A percentile compares a stretch with the other conserved stretches of the same genome.
Conservation (phyloP, 2,888 invertebrate species). For the Protula sp. region DNA sequence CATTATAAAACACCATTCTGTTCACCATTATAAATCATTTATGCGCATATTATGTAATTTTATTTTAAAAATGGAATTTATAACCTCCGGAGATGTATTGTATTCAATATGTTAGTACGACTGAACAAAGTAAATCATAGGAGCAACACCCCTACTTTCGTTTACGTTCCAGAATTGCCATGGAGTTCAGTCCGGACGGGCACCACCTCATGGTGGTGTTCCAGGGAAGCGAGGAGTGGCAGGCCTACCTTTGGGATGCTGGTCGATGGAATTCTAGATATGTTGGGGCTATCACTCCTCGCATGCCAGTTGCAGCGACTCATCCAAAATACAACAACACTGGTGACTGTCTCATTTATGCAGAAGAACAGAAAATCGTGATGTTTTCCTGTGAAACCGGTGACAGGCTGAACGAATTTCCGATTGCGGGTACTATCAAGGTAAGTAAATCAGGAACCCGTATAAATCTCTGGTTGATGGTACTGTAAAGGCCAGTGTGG, state of each 20-base stretch:
- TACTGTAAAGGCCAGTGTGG: too few species aligned
- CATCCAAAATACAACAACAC: neutral
- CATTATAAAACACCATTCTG: too few species aligned
- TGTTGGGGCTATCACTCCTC: neutral
- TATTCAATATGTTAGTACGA: too few species aligned
- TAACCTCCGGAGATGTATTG: too few species aligned
- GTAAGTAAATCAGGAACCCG: too few species aligned
- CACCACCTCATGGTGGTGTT: neutral
- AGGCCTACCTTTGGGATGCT: neutral
- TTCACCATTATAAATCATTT: too few species aligned
- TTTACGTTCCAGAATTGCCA: neutral
- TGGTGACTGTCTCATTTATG: neutral
- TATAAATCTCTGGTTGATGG: too few species aligned
- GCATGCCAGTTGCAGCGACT: neutral
- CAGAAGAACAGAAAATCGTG: neutral
- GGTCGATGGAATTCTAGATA: neutral
- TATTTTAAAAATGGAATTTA: too few species aligned
- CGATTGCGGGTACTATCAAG: neutral
- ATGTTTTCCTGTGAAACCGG: neutral
- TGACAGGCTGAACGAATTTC: neutral
- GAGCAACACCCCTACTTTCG: too few species aligned
- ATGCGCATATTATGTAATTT: too few species aligned
- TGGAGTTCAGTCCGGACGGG: neutral
- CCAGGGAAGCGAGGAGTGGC: neutral
- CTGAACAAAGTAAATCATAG: too few species aligned